Evolutionary conservation across 2,888 invertebrate genomes (phyloP).

Genomic region (Drosophila multiciliata): DNA sequence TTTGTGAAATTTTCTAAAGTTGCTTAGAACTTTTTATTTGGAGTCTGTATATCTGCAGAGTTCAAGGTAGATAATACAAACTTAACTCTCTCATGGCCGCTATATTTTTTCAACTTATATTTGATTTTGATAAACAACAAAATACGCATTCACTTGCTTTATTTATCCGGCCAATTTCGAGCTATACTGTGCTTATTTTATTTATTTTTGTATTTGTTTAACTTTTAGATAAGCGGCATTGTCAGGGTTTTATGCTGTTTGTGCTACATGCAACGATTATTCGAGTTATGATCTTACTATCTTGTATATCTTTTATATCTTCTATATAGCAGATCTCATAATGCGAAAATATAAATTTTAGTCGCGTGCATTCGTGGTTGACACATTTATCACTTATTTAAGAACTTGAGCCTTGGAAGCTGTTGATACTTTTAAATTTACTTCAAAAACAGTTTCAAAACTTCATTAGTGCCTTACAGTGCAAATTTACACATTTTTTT

Average conservation of each 20-base stretch:
- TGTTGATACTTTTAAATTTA: not conserved
- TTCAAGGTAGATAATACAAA: slow-evolving; percentile 15
- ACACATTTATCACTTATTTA: not conserved
- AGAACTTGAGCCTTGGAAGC: not conserved
- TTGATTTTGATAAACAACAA: slow-evolving; percentile 28
- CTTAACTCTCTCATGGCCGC: slow-evolving; percentile 47
- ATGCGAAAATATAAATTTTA: not conserved
- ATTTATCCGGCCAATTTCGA: slow-evolving; percentile 26
- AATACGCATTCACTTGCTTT: slow-evolving; percentile 27
- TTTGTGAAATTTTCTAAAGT: not conserved
- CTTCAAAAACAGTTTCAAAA: not conserved
- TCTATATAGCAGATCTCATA: slow-evolving; percentile 2
- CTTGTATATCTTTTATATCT: slow-evolving; percentile 12
- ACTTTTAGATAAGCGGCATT: slow-evolving; percentile 37
- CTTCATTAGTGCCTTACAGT: not conserved
- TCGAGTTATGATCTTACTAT: slow-evolving; percentile 4
- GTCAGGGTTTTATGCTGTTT: slow-evolving; percentile 9
- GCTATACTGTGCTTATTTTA: slow-evolving; percentile 34
- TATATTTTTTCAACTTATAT: slow-evolving; percentile 25
- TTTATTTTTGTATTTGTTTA: slow-evolving; percentile 32
- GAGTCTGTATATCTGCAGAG: not conserved
- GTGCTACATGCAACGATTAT: slow-evolving; percentile 3
- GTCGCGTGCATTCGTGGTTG: not conserved
- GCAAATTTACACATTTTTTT: not conserved
- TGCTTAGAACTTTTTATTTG: slow-evolving; percentile 1